Base-by-base conservation (phyloP, 2,113 vertebrate species). In the Coptodon bakossiorum region DNA sequence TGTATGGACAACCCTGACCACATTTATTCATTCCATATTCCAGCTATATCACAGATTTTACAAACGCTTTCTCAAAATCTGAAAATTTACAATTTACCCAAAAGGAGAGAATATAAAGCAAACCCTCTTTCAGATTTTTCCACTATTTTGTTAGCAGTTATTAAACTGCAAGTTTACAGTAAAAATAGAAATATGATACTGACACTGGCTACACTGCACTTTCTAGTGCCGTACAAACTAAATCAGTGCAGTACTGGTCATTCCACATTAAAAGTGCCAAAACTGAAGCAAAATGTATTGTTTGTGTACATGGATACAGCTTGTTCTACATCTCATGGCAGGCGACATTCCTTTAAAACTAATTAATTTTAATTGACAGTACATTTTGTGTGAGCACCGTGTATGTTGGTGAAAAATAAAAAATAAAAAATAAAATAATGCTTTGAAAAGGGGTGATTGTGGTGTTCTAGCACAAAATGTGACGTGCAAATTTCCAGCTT, bases 11-110 rank as follows among this genome's bases (percentile, higher is more conserved):
- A 82, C 17, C n/a, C 40, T 6, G 34, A 38, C 31, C 11, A 10
- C 9, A 17, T 1, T 8, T 31, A 63, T 63, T 36, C 31, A n/a
- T 63, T 63, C 31, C 48, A 45, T 54, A 8, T 4, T 82, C 4
- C 3, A 50, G 9, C 7, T 3, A 27, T 27, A 2, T 76, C 53
- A 19, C 19, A 38, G 11, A 73, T 14, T 82, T 9, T 36, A 22
- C 12, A 66, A 82, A 52, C 0, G 0, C 31, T 24, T 17, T 57
- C 6, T 17, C 10, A 0, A 11, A 38, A 16, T 40, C 36, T 27
- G 27, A 52, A 24, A 38, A 40, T 40, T 6, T 81, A 29, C 6
- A 43, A 2, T 66, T 66, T 66, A 38, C 61, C 34, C 61, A 45
- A 56, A 24, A 81, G 24, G 34, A 0, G 13, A 9, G 16, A 52